Evolutionary conservation across 2,797 vertebrate genomes (phyloP), one percentile per base, ranked within the genome.

Genomic region (Catostomus latipinnis): DNA sequence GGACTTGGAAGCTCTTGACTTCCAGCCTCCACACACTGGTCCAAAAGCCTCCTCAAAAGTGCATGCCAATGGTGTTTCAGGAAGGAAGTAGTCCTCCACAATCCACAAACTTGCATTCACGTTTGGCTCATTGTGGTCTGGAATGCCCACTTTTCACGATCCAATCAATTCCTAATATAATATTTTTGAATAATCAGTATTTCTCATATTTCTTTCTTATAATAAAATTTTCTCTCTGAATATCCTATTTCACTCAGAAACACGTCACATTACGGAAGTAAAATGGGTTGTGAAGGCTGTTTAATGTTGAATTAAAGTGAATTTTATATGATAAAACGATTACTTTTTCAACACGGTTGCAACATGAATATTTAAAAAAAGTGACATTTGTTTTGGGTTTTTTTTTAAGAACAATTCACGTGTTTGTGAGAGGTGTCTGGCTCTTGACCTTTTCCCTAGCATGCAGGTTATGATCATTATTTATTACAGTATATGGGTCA

Each of bases 401-500:
- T 22, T 22, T 22, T 22, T 3, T 0, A 22, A 22, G 6, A 57
- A 71, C 14, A 11, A 56, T 45, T 1, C 1, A 12, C 22, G 22
- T 14, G 22, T 18, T 18, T 74, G 75, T 45, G 43, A 22, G 14
- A 16, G 11, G 11, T 72, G 16, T 5, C 4, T 50, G 22, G 34
- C 49, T 43, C 10, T 48, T 50, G 16, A 50, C 43, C 50, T 69
- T 49, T 48, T 76, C 16, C 10, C 22, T 67, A 70, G 50, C 58
- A 43, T 16, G 5, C 9, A 50, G 12, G 68, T n/a, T 72, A 16
- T 45, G 71, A 18, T 66, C 6, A 45, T 71, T 61, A 62, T 61
- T 57, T 57, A 53, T 22, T 45, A 62, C 13, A 43, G 62, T 45
- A 61, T 46, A 72, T 79, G 57, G 62, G 68, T 75, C 80, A 82